Evolutionary conservation across 2,797 vertebrate genomes (phyloP), one percentile per base, ranked within the genome.

Genomic region (Sarcoramphus papa): DNA sequence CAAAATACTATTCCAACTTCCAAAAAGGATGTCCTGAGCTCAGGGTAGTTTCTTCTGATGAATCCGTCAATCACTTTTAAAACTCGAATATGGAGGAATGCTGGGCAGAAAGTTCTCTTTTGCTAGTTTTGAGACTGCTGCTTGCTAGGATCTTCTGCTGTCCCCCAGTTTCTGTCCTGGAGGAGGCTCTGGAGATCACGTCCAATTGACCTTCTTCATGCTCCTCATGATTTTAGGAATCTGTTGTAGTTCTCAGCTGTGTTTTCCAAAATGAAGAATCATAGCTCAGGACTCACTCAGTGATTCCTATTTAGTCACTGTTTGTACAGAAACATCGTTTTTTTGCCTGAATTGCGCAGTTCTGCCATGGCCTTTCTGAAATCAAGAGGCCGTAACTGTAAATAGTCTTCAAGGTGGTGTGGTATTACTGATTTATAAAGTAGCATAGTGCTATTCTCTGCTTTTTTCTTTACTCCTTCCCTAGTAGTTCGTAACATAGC

Each of bases 281-380:
- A 9, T 18, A 53, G 28, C 13, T 94, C 12, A 60, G 43, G 56
- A 35, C 56, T 90, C 16, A 53, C 15, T 80, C 12, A 41, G 15
- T 64, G 24, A 43, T 63, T 73, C 43, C 22, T 63, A 4, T 15
- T 51, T 57, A 57, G 24, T 63, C 40, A 14, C 10, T 48, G 3
- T 37, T 73, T 28, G 28, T 80, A 45, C 41, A 65, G 56, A 59
- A 70, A 33, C 2, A 20, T 6, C 0, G 0, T 1, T 27, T 28
- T 74, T 57, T 50, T 54, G 2, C 41, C 33, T 21, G 28, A 4
- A 15, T 78, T 83, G 7, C 43, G 27, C 9, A 47, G 14, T 72
- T 13, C 14, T 57, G 8, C 21, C 23, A 7, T 43, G 31, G 15
- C 27, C 12, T 43, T 59, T 86, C 43, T 86, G 54, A 82, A 78